Percentiles rank a stretch among this genome's conserved stretches.
Evolutionary conservation across 2,888 invertebrate species (phyloP).

Genomic region (Biston stratarius): DNA sequence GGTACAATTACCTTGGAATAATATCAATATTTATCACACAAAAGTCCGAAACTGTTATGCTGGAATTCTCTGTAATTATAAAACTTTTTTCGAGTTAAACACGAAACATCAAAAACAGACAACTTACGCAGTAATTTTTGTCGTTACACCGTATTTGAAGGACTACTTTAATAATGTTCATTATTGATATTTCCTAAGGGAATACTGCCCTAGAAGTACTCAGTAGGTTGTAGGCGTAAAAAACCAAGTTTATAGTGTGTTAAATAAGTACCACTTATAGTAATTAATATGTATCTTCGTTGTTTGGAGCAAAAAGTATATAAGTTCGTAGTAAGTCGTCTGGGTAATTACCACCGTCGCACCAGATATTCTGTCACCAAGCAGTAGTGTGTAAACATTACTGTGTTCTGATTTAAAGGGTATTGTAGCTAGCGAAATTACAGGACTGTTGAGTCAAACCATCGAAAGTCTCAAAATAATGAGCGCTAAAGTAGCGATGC

Average conservation of each 20-base stretch:
- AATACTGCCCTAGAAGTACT: slow-evolving; percentile 21
- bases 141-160: slow-evolving; percentile 48
- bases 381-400: too few relatives aligned
- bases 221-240: slow-evolving; percentile 11
- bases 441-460: too few relatives aligned
- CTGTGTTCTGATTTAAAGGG: too few relatives aligned
- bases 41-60: not conserved
- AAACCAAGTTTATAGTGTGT: slow-evolving; percentile 37
- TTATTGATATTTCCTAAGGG: slow-evolving; percentile 58
- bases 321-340: not conserved
- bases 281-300: slow-evolving; percentile 33
- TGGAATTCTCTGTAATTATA: slow-evolving; percentile 3
- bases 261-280: slow-evolving; percentile 43
- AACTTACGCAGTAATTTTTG: not conserved
- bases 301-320: not conserved
- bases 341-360: too few relatives aligned
- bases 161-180: slow-evolving; percentile 55
- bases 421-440: too few relatives aligned
- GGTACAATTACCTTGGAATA: not conserved
- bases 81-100: not conserved
- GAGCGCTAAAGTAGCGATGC: too few relatives aligned
- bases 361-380: too few relatives aligned
- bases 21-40: not conserved
- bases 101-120: slow-evolving; percentile 9
- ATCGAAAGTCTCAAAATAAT: too few relatives aligned